phyloP scores from a whole-genome alignment of 2,113 vertebrate species.

The Todiramphus saurophagus region DNA sequence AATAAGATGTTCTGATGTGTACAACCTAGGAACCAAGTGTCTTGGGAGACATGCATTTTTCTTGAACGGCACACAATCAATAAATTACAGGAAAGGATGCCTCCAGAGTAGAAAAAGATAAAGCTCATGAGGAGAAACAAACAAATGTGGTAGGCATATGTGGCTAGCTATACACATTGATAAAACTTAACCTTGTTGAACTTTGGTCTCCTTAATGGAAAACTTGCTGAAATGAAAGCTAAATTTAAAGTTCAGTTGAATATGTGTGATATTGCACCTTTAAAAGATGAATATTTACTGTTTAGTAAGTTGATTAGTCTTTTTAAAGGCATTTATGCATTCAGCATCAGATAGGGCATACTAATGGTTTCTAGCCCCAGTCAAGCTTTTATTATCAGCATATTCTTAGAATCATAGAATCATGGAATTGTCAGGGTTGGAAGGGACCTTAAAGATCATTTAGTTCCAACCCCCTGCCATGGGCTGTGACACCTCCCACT shows the following conservation, averaged over 20 bases:
- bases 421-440: too few relatives aligned
- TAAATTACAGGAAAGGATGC: background rate
- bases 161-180: background rate
- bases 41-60: background rate
- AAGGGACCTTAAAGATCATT: too few relatives aligned
- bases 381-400: constrained; percentile 39
- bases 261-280: background rate
- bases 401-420: background rate
- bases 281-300: background rate
- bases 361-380: background rate
- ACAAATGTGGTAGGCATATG: background rate
- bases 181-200: background rate
- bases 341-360: background rate
- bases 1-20: background rate
- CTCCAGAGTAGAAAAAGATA: background rate
- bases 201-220: background rate
- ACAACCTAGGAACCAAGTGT: background rate
- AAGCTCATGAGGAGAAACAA: background rate
- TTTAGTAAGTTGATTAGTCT: background rate
- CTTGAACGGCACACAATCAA: background rate
- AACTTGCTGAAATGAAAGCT: background rate
- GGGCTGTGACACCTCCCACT: too few relatives aligned
- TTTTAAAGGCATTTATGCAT: constrained; percentile 16
- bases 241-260: background rate
- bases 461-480: too few relatives aligned